A percentile compares a stretch with the other conserved stretches of the same genome.
phyloP scores from a whole-genome alignment of 2,888 invertebrate species.

The Archaeoteleia sp. region DNA sequence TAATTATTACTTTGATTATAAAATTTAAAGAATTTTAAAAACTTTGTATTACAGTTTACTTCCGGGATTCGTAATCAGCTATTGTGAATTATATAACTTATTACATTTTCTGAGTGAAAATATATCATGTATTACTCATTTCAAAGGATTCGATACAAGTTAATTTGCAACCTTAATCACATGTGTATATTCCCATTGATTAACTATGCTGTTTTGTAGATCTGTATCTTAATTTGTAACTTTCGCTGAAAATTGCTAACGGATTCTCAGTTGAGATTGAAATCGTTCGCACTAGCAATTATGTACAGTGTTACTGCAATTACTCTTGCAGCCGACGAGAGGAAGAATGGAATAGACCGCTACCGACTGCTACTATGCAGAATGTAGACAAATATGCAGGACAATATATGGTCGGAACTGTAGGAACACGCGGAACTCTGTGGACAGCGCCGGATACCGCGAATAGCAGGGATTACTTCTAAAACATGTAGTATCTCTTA shows the following conservation, averaged over 20 bases:
- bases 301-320: conserved; percentile 19
- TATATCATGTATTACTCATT: too few species aligned
- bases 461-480: conserved; percentile 31
- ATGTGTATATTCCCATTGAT: background rate
- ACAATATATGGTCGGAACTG: conserved; percentile 27
- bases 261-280: conserved; percentile 9
- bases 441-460: conserved; percentile 25
- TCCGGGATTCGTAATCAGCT: too few species aligned
- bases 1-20: too few species aligned
- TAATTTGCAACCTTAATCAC: too few species aligned
- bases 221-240: conserved; percentile 12
- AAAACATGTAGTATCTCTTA: conserved; percentile 28
- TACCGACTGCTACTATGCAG: conserved; percentile 18
- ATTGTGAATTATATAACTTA: too few species aligned
- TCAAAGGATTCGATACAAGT: too few species aligned
- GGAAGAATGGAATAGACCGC: conserved; percentile 20
- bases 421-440: conserved; percentile 19
- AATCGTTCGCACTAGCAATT: conserved; percentile 17
- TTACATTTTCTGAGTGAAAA: too few species aligned
- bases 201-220: conserved; percentile 3
- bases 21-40: too few species aligned
- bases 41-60: too few species aligned
- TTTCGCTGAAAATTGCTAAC: conserved; percentile 9
- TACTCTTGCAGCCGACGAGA: conserved; percentile 22
- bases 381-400: conserved; percentile 33